Percentiles rank a stretch among this genome's conserved stretches.
Conservation (phyloP, 2,888 invertebrate genomes). For the Cataglyphis altisquamis region DNA sequence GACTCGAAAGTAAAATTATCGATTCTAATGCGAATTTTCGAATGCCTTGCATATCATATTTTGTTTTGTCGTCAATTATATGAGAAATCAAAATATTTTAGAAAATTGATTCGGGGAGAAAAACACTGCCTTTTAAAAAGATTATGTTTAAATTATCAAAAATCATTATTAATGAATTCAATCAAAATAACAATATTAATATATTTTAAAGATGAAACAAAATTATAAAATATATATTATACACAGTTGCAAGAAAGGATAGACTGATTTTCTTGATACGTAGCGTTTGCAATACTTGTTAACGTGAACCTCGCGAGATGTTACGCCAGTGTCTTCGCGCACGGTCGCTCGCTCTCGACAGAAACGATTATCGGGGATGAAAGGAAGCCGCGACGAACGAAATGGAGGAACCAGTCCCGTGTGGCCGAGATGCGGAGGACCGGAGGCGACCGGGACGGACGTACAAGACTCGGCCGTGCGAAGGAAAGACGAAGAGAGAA, state of each 20-base stretch:
- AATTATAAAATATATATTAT: background rate
- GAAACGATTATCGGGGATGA: constrained; percentile 65
- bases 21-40: background rate
- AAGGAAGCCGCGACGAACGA: constrained; percentile 45
- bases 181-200: background rate
- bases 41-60: background rate
- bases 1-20: background rate
- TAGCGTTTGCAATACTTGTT: background rate
- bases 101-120: background rate
- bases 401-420: constrained; percentile 61
- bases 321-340: constrained; percentile 51
- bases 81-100: background rate
- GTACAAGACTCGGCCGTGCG: constrained; percentile 28
- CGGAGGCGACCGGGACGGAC: constrained; percentile 48
- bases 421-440: constrained; percentile 46
- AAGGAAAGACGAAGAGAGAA: constrained; percentile 18
- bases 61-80: background rate
- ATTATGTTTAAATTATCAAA: background rate
- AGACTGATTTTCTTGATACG: background rate
- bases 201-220: background rate
- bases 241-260: background rate
- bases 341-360: constrained; percentile 46
- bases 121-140: background rate
- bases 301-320: constrained; percentile 19
- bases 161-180: background rate